These are phyloP conservation scores for Drosophila pallidifrons DNA, from an alignment of 1,140 invertebrate species.

Conservation along the genomic window DNA sequence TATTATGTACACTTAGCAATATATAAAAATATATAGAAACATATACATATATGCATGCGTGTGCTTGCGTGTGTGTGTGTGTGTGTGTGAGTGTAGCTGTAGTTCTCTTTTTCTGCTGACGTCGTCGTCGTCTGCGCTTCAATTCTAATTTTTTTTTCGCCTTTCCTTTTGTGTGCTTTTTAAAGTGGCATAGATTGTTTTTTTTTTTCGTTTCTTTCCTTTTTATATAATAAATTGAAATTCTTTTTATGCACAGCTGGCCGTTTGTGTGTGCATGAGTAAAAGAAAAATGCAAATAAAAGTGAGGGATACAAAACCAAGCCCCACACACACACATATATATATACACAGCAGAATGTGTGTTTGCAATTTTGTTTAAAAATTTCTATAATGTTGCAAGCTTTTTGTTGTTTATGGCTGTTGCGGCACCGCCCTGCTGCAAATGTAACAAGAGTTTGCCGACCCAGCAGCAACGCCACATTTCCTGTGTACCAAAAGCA, in stretches of 20 bases:
- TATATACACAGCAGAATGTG: background rate
- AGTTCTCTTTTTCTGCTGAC: conserved; percentile 29
- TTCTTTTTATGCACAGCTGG: conserved; percentile 52
- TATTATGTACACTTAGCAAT: background rate
- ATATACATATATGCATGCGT: conserved; percentile 8
- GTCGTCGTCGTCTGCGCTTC: conserved; percentile 51
- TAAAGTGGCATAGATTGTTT: conserved; percentile 59
- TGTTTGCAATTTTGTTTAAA: conserved; percentile 30
- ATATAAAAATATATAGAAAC: conserved; percentile 7
- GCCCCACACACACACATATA: conserved; percentile 12
- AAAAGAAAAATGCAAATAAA: conserved; percentile 32
- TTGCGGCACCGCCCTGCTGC: conserved; percentile 37
- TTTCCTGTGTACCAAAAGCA: conserved; percentile 10
- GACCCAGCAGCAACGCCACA: background rate
- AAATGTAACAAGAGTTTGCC: conserved; percentile 20
- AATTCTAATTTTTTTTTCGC: conserved; percentile 53
- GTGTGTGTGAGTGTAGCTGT: conserved; percentile 41
- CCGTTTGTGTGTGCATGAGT: conserved; percentile 11
- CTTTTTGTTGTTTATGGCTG: background rate
- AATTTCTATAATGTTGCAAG: background rate
- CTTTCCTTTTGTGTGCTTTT: conserved; percentile 49
- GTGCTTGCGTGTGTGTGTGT: conserved; percentile 32
- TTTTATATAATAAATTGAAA: conserved; percentile 58
- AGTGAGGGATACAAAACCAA: conserved; percentile 40
- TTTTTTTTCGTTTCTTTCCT: conserved; percentile 27